Percentiles rank a stretch among this genome's conserved stretches.
phyloP scores from a whole-genome alignment of 2,888 invertebrate species.

The Strigamia crassipes region DNA sequence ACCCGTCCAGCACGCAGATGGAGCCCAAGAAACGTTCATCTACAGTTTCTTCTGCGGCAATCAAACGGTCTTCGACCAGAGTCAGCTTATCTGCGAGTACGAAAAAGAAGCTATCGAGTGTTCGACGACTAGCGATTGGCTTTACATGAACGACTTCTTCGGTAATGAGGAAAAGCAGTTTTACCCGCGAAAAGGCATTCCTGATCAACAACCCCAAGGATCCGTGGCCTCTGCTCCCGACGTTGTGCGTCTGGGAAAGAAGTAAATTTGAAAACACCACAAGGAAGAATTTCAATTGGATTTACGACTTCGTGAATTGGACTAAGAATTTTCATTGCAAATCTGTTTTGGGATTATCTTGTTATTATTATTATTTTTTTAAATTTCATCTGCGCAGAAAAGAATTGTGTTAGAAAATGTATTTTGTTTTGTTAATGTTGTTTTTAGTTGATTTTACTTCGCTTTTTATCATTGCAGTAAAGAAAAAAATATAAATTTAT shows the following conservation, averaged over 20 bases:
- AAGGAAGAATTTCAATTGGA: slow-evolving; percentile 18
- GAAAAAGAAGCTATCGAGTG: slow-evolving; percentile 33
- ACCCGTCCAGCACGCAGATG: slow-evolving; percentile 51
- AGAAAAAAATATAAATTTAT: background rate
- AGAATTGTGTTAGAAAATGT: background rate
- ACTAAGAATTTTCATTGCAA: background rate
- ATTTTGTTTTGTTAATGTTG: background rate
- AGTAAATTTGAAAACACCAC: background rate
- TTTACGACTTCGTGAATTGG: slow-evolving; percentile 31
- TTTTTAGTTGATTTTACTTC: background rate
- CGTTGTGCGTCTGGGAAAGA: slow-evolving; percentile 24
- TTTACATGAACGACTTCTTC: slow-evolving; percentile 47
- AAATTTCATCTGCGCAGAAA: background rate
- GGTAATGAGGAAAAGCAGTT: slow-evolving; percentile 44
- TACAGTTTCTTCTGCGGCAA: slow-evolving; percentile 48
- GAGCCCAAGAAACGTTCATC: slow-evolving; percentile 45
- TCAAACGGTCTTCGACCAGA: slow-evolving; percentile 47
- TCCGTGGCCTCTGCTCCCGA: slow-evolving; percentile 43
- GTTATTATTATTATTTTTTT: background rate
- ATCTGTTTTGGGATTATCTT: slow-evolving; percentile 22
- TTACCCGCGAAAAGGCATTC: slow-evolving; percentile 45
- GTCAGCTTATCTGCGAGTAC: slow-evolving; percentile 39
- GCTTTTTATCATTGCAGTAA: background rate
- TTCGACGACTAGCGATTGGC: slow-evolving; percentile 20
- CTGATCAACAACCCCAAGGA: slow-evolving; percentile 45